These are phyloP conservation scores for Aplysina aerophoba DNA, from an alignment of 37 sponge, comb jelly and placozoan species.

Conservation along the genomic window DNA sequence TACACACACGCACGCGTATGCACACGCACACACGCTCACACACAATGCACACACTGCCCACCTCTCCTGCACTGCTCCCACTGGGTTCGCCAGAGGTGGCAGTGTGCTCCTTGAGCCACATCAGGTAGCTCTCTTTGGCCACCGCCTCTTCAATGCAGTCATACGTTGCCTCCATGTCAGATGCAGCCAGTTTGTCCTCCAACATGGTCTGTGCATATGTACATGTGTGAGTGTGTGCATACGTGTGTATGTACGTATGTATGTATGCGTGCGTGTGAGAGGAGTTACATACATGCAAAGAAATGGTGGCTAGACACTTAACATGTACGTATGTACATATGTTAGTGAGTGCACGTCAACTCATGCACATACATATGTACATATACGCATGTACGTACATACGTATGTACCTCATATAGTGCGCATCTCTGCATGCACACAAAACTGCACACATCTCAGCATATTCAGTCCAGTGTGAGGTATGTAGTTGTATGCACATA, in stretches of 20 bases:
- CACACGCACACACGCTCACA: background rate
- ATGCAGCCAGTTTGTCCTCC: constrained; percentile 76
- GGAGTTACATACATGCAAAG: background rate
- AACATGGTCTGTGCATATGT: constrained; percentile 72
- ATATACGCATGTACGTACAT: constrained; percentile 9
- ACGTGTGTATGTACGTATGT: background rate
- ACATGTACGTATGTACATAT: background rate
- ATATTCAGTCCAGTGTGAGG: no score
- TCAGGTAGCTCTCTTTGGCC: constrained; percentile 89
- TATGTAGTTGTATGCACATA: constrained; percentile 26
- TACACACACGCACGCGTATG: constrained; percentile 18
- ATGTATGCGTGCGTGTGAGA: background rate
- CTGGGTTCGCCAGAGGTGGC: constrained; percentile 15
- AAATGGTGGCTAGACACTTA: background rate
- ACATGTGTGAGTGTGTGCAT: background rate
- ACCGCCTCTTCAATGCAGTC: constrained; percentile 92
- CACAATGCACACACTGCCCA: constrained; percentile 9
- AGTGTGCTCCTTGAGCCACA: constrained; percentile 82
- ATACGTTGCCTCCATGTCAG: constrained; percentile 85
- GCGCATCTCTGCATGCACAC: constrained; percentile 9
- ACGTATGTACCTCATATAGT: constrained; percentile 13
- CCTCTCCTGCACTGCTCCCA: constrained; percentile 23
- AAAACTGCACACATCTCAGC: constrained; percentile 30
- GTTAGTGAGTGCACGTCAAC: background rate
- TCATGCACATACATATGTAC: background rate